Evolutionary conservation across 2,113 vertebrate genomes (phyloP).

Genomic region (Tyrannus savana): DNA sequence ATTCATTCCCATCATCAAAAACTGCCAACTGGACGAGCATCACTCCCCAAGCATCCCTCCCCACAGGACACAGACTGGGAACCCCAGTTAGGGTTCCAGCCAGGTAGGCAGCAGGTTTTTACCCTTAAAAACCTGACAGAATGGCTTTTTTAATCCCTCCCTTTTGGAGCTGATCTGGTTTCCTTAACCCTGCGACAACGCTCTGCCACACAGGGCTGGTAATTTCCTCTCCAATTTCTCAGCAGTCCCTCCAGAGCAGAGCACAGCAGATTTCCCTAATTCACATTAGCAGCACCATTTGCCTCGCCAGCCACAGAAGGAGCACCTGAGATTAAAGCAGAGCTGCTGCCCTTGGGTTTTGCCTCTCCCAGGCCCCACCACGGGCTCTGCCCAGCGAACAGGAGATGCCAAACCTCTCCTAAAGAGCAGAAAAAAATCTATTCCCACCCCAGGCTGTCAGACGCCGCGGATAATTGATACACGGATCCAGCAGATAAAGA

Average conservation of each 20-base stretch:
- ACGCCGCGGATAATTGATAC: slow-evolving; percentile 1
- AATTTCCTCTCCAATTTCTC: background rate
- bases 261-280: background rate
- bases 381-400: background rate
- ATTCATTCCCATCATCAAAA: background rate
- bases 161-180: background rate
- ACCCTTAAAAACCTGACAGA: background rate
- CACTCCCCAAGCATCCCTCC: background rate
- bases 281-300: slow-evolving; percentile 4
- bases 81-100: too few relatives aligned
- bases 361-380: background rate
- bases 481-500: background rate
- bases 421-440: background rate
- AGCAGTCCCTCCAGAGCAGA: background rate
- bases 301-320: background rate
- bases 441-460: background rate
- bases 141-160: background rate
- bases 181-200: background rate
- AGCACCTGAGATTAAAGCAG: background rate
- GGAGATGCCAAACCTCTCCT: background rate
- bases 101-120: background rate
- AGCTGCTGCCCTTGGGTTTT: background rate
- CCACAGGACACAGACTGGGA: background rate
- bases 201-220: background rate
- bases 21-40: background rate